Base-by-base conservation (phyloP, 2,797 vertebrate species). In the Sylvia borin region DNA sequence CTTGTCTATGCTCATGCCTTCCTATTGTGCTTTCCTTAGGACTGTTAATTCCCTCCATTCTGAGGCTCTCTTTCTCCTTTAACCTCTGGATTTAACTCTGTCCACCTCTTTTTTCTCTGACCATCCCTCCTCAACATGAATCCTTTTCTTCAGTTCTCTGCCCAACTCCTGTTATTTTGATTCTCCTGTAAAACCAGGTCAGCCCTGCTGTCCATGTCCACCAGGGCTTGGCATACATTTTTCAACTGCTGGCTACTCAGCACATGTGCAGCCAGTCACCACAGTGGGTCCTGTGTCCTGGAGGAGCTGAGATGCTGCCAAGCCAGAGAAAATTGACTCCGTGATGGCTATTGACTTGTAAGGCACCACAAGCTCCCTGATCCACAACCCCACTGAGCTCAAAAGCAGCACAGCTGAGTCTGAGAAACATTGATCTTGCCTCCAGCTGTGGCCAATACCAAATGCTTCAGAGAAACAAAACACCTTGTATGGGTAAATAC, bases 381-480 rank as follows among this genome's bases (percentile, higher is more conserved):
- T 64, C 31, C 60, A 73, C 58, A 26, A 13, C 25, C 11, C 16
- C 13, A 86, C 40, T 78, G 42, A 75, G 85, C 38, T 92, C 47
- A 80, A 78, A 96, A 86, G 26, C 54, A 86, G 55, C 62, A 70
- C 51, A 81, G 70, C 55, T 57, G 66, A 90, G n/a, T 62, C 58
- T 70, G 40, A 78, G 83, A 75, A 90, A 66, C 85, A 94, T 81
- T 82, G 83, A 94, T 92, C 67, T 96, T 66, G 73, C 34, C 54
- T 81, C 92, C 73, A 90, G 83, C 91, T 93, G 91, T 42, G 82
- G 42, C 66, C 55, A 67, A 62, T 84, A 76, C 21, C 55, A 81
- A 40, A 76, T 84, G 73, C 43, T 83, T 86, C 60, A 82, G 48
- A 88, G 60, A 78, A 91, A 88, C 62, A 78, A 70, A 85, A 64